Base-by-base conservation (phyloP, 2,888 invertebrate genomes). In the Fragum whitleyi region DNA sequence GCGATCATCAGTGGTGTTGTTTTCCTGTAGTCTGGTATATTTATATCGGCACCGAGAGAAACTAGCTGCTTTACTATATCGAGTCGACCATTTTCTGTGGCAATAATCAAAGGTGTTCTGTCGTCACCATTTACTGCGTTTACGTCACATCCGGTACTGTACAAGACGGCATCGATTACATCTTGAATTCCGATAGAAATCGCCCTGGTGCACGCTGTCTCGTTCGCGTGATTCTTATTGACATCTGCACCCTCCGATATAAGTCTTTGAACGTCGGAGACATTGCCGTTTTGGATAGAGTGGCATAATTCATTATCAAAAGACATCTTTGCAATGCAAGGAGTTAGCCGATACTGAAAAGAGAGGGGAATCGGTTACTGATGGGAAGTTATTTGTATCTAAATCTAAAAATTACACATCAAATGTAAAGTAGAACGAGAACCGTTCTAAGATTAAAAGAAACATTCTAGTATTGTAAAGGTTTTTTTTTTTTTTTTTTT, bases 1-100 rank as follows among this genome's bases (percentile, higher is more conserved):
- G 83, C 77, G 1, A 75, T 74, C 42, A 80, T 75, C 23, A 88
- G 74, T 11, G 88, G 86, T 1, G 88, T 85, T 19, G 81, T 78
- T 36, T 83, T 77, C 7, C 77, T 71, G 29, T 80, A 73, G 75
- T 87, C 84, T 39, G 61, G 2, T 28, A 47, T 73, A 57, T 88
- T 79, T 3, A 81, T 65, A 14, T 71, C 62, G 16, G 84, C 76
- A 1, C 87, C 87, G 1, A 65, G 28, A 21, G 65, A 65, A 9
- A 65, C 36, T 42, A 65, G 57, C 74, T 57, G 26, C 16, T 39
- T 19, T 19, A 65, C 65, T 19, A 39, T 23, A 19, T 65, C 9
- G 21, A 65, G 23, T 21, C 65, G 65, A 11, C 65, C 65, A 23
- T 65, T 23, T 21, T 65, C 42, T 14, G 42, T 26, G 2, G 65